Base-by-base conservation (phyloP, 2,888 invertebrate species). In the Chymomyza fuscimana region DNA sequence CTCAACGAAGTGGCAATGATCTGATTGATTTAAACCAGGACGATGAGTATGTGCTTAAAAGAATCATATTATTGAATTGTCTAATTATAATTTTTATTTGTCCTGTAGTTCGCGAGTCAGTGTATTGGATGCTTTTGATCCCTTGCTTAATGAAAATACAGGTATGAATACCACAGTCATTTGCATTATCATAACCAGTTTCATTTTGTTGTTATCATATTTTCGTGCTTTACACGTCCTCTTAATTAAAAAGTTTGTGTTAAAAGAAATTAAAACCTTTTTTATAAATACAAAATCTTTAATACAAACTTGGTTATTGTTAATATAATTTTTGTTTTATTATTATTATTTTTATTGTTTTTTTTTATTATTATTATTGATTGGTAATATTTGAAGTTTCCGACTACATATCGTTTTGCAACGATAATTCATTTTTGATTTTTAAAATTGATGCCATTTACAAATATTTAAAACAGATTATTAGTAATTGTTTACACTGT, bases 81-180 rank as follows among this genome's bases (percentile, higher is more conserved):
- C 12, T 12, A 46, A 46, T 12, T 29, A 4, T 9, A n/a, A 15
- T 22, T 9, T 9, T 51, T 50, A 56, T 10, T 15, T 19, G 19
- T 9, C 1, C 32, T 90, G 4, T 69, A 92, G 92, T 65, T 89
- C 91, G 2, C 90, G 92, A 59, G 92, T 92, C n/a, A 92, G 92
- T 67, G 92, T 97, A 86, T 92, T 97, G 87, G 96, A 97, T 91
- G 96, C 96, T 74, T 97, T 97, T 91, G 97, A 97, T 94, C 97
- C 97, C 62, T 93, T 97, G 90, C 93, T 96, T 61, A 92, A 93
- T 87, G 93, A 94, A 87, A 94, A 95, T 68, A 76, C 77, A 56
- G 85, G 85, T 87, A 86, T 86, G 85, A 60, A 29, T 0, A 54
- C 5, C 1, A 50, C 9, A 40, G 50, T 36, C 19, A 12, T 25